A percentile compares a stretch with the other conserved stretches of the same genome.
Evolutionary conservation across 2,888 invertebrate genomes (phyloP).

Genomic region (Teleogryllus oceanicus): DNA sequence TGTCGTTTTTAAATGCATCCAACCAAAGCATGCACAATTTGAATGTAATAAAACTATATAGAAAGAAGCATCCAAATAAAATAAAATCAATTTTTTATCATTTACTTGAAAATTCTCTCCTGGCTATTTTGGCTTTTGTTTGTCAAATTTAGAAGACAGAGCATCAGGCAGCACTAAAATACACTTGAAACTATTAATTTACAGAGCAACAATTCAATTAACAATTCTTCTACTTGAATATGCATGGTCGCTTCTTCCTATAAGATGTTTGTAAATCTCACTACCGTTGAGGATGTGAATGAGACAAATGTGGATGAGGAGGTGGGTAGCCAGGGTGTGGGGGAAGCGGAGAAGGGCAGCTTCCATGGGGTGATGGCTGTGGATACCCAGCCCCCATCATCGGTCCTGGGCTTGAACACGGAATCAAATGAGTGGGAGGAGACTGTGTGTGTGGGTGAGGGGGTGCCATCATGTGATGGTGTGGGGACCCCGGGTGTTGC

Average conservation of each 20-base stretch:
- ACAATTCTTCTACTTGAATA: neutral
- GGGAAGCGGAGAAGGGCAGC: conserved; percentile 70
- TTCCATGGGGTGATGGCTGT: conserved; percentile 30
- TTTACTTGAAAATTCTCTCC: too few species aligned
- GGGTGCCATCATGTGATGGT: conserved; percentile 60
- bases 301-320: conserved; percentile 64
- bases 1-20: neutral
- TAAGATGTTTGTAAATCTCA: conserved; percentile 18
- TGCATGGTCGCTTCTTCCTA: too few species aligned
- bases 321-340: conserved; percentile 55
- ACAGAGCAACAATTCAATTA: conserved; percentile 24
- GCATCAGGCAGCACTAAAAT: too few species aligned
- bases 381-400: conserved; percentile 59
- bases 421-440: conserved; percentile 54
- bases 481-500: conserved; percentile 51
- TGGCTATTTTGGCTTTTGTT: too few species aligned
- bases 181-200: conserved; percentile 22
- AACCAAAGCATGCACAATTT: neutral
- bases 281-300: conserved; percentile 80
- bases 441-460: conserved; percentile 60
- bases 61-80: too few species aligned
- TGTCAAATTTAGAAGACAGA: too few species aligned
- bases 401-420: conserved; percentile 66
- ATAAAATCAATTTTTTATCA: too few species aligned
- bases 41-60: too few species aligned